Conservation (phyloP, 2,888 invertebrate species). For the Macrophya annulata region DNA sequence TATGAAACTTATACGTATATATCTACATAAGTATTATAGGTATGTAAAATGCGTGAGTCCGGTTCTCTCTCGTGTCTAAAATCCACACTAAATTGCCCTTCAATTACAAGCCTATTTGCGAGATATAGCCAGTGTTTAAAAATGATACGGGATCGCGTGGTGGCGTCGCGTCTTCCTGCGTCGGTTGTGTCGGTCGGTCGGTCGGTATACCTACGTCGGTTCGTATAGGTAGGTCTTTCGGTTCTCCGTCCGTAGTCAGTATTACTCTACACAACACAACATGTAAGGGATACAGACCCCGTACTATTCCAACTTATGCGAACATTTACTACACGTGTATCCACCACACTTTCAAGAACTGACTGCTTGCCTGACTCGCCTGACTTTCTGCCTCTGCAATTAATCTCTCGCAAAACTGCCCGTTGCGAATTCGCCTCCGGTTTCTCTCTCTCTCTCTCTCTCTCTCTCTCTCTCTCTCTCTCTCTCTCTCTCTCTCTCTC, state of each 20-base stretch:
- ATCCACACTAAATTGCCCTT: slow-evolving; percentile 52
- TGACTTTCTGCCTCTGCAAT: slow-evolving; percentile 50
- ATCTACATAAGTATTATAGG: not conserved
- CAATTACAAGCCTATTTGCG: slow-evolving; percentile 55
- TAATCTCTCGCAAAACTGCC: slow-evolving; percentile 53
- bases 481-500: not conserved
- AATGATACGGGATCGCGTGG: slow-evolving; percentile 55
- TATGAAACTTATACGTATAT: not conserved
- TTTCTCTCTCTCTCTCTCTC: not conserved
- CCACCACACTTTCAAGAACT: slow-evolving; percentile 27
- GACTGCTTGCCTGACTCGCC: not conserved
- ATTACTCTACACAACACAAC: not conserved
- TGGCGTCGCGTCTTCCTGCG: slow-evolving; percentile 40
- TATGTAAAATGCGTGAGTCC: not conserved
- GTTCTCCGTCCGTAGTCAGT: not conserved
- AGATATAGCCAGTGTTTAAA: slow-evolving; percentile 51
- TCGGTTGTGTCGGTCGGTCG: not conserved
- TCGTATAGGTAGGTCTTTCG: not conserved
- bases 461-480: not conserved
- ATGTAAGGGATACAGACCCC: not conserved
- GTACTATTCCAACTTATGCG: not conserved
- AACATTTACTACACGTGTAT: slow-evolving; percentile 24
- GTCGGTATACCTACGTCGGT: not conserved
- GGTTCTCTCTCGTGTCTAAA: slow-evolving; percentile 49
- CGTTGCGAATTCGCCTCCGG: slow-evolving; percentile 48